Evolutionary conservation across 2,888 invertebrate species (phyloP), one percentile per base, ranked within the genome.

Genomic region (Melieria crassipennis): DNA sequence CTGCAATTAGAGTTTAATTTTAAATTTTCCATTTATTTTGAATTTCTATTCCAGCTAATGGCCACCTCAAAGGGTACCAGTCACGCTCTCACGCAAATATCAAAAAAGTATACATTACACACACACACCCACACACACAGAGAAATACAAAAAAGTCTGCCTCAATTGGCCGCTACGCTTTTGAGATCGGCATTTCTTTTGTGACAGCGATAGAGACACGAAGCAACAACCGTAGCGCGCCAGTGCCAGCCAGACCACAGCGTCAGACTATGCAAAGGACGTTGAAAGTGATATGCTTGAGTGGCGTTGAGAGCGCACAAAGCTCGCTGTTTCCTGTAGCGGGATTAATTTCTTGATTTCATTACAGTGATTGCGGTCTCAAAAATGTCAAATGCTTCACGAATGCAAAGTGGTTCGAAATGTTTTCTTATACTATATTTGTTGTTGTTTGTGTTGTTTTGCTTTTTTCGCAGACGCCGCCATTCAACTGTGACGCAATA

Each of bases 81-180:
- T 30, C 30, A 30, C 30, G 3, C 3, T 30, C 30, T 30, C 30
- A 30, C 3, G 30, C 13, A 9, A 11, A 50, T 9, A 52, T 11
- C 13, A 52, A 5, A 52, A 5, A 7, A 9, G 52, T 52, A 52
- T 52, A 43, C 5, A 43, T 5, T 46, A 63, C 13, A 13, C 13
- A 11, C 16, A 16, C 7, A 13, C 16, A 30, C 16, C 46, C 45
- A 11, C 43, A 61, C 6, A 2, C 16, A 16, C 1, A n/a, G n/a
- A n/a, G n/a, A n/a, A 16, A 16, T 16, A 16, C 16, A 30, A 30
- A 30, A 30, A 30, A 30, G 30, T 30, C 30, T 30, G 30, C 30
- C 13, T 45, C 63, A 63, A 63, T 63, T 63, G 47, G 63, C 63
- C 16, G 63, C 48, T 48, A 63, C 46, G 11, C 63, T n/a, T 47